Evolutionary conservation across 2,113 vertebrate species (phyloP).

Genomic region (Pampusana beccarii): DNA sequence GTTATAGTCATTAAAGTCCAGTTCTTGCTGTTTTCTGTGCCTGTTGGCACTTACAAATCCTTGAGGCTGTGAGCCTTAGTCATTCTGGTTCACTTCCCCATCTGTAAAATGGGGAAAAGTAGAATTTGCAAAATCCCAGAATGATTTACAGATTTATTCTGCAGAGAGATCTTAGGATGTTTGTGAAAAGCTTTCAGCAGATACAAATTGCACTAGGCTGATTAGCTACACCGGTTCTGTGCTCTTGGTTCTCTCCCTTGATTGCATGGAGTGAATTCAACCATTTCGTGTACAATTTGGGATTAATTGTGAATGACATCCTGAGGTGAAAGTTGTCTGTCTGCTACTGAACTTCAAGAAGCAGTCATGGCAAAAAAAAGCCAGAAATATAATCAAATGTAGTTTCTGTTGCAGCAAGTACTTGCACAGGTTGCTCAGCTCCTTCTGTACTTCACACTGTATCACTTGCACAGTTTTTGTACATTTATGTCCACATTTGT

Average conservation of each 20-base stretch:
- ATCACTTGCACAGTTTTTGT: neutral
- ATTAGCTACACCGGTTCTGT: constrained; percentile 4
- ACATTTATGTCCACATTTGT: neutral
- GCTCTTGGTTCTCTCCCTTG: constrained; percentile 22
- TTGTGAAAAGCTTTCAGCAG: constrained; percentile 22
- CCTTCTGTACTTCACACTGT: accelerated
- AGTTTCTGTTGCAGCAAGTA: neutral
- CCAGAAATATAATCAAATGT: neutral
- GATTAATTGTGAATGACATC: constrained; percentile 32
- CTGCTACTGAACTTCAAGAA: neutral
- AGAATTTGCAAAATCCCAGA: neutral
- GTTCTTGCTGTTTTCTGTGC: neutral
- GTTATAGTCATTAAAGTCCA: neutral
- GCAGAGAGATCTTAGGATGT: neutral
- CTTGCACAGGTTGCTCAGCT: neutral
- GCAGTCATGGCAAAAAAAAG: neutral
- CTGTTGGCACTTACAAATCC: neutral
- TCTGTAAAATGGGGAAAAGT: neutral
- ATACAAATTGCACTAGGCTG: neutral
- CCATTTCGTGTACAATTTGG: constrained; percentile 15
- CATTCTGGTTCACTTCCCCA: neutral
- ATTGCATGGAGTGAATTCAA: constrained; percentile 34
- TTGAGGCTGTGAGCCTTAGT: neutral
- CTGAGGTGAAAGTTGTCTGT: constrained; percentile 22
- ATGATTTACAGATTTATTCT: neutral